Evolutionary conservation across 2,113 vertebrate species (phyloP), one percentile per base, ranked within the genome.

Genomic region (Mesembrinibis cayennensis): DNA sequence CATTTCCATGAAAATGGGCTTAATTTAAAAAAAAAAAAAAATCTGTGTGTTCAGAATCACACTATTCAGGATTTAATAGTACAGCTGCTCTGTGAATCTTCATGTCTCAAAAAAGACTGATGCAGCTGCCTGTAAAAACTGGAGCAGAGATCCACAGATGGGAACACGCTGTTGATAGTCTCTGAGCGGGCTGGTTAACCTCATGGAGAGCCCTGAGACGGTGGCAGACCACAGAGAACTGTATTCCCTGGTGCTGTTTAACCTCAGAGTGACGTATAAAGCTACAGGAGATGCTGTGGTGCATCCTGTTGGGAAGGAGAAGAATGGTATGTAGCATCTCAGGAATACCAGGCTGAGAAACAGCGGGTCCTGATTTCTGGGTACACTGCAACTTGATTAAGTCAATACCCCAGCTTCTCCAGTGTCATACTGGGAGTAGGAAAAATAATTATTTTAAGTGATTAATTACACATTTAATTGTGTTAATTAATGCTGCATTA

Each of bases 1-100:
- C 10, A 65, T 91, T 88, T 83, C 63, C 81, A 89, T 96, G 44
- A 96, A 95, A 80, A 95, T 87, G 16, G 36, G 9, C 18, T 87
- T 44, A 36, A 49, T 70, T 73, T 49, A 67, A 67, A 45, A 67
- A 67, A 38, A 17, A n/a, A 47, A 36, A 34, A 42, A 42, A 42
- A 42, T 42, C 40, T 49, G 4, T 49, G 13, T 23, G 13, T 72
- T 94, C 69, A 79, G 86, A 87, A 91, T 88, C 70, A 34, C 55
- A 67, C 34, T 52, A 88, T 76, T 80, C 76, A 80, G 73, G n/a
- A 50, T 69, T 76, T 76, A 62, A 70, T 73, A 88, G 91, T 38
- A 61, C 77, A 92, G 82, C 55, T 94, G 70, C 70, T 95, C 34
- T 50, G 53, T 65, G n/a, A 50, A 70, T 94, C 67, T 83, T 82